A percentile compares a stretch with the other conserved stretches of the same genome.
phyloP scores from a whole-genome alignment of 1,140 invertebrate genomes.

The Lasioglossum albipes region DNA sequence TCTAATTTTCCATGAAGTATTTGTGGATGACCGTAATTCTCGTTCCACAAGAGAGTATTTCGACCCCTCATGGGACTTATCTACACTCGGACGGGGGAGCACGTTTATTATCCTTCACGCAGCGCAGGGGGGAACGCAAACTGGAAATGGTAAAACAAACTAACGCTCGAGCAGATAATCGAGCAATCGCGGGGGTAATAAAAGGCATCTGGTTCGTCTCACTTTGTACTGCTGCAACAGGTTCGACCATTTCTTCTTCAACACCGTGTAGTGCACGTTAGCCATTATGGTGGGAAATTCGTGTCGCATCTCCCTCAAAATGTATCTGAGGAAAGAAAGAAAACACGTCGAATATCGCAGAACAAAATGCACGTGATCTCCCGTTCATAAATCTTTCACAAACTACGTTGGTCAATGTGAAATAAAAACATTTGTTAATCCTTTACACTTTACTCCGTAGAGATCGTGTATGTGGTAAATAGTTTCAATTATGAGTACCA shows the following conservation, averaged over 20 bases:
- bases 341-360: background rate
- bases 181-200: constrained; percentile 17
- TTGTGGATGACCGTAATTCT: no score
- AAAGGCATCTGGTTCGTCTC: constrained; percentile 42
- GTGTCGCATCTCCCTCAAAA: constrained; percentile 66
- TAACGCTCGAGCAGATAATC: constrained; percentile 27
- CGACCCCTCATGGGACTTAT: background rate
- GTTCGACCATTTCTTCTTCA: constrained; percentile 73
- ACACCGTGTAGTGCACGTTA: constrained; percentile 69
- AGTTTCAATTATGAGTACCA: no score
- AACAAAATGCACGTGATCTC: background rate
- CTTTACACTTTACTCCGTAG: no score
- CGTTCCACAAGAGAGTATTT: no score
- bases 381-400: no score
- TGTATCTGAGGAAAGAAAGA: constrained; percentile 51
- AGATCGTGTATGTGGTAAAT: no score
- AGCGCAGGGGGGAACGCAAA: background rate
- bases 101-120: constrained; percentile 25
- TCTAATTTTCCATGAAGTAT: no score
- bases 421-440: no score
- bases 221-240: constrained; percentile 72
- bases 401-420: no score
- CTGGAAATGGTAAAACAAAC: constrained; percentile 43
- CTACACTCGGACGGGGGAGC: background rate
- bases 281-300: constrained; percentile 70